Conservation (phyloP, 2,888 invertebrate species). For the Globia sparganii region DNA sequence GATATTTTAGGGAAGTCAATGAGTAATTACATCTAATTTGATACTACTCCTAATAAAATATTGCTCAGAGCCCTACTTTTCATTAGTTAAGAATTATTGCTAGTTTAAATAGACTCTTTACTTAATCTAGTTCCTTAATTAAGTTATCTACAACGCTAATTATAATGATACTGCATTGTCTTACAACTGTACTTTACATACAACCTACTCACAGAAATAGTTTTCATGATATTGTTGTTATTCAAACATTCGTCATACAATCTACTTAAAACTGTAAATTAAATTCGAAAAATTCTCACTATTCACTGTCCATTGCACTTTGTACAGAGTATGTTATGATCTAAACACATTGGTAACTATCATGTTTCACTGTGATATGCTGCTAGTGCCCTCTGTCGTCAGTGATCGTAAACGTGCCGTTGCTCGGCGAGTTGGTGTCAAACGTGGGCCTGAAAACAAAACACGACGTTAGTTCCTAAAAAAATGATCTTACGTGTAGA, state of each 20-base stretch:
- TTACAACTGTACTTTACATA: conserved; percentile 46
- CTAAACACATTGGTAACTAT: conserved; percentile 47
- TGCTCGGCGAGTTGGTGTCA: conserved; percentile 79
- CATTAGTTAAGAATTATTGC: conserved; percentile 54
- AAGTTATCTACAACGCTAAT: conserved; percentile 43
- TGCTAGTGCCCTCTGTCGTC: conserved; percentile 85
- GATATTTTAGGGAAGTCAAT: conserved; percentile 60
- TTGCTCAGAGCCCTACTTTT: conserved; percentile 55
- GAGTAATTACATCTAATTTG: conserved; percentile 45
- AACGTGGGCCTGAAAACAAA: conserved; percentile 76
- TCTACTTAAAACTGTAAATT: conserved; percentile 61
- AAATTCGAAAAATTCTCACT: conserved; percentile 76
- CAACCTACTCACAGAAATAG: conserved; percentile 37
- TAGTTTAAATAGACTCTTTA: conserved; percentile 53
- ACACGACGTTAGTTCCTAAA: conserved; percentile 39
- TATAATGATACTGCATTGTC: conserved; percentile 48
- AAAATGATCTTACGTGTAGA: conserved; percentile 56
- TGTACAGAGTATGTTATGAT: conserved; percentile 51
- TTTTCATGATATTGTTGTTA: conserved; percentile 46
- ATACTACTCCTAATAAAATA: conserved; percentile 39
- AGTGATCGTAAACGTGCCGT: conserved; percentile 84
- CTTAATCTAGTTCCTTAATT: conserved; percentile 45
- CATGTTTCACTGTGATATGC: conserved; percentile 14
- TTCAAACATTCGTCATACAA: conserved; percentile 53
- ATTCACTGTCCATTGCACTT: conserved; percentile 64